Base-by-base conservation (phyloP, 2,888 invertebrate species). In the Cheilosia impressa region DNA sequence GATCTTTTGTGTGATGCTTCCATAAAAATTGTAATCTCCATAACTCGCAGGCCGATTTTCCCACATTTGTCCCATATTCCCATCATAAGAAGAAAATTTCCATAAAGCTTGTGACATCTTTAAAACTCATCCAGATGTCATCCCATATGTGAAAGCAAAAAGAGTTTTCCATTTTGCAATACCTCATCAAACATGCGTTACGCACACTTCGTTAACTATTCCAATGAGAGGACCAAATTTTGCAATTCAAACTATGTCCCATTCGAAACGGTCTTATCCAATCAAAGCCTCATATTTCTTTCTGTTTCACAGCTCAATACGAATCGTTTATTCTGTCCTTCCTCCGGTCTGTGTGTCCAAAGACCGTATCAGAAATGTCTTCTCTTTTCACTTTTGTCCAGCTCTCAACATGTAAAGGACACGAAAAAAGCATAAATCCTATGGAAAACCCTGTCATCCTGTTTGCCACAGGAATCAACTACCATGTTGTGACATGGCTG, bases 141-240 rank as follows among this genome's bases (percentile, higher is more conserved):
- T 38, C 13, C 13, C 13, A 38, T 1, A 38, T 38, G 4, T 13
- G 38, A 4, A n/a, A 15, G n/a, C 45, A n/a, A 19, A n/a, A 19
- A 9, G 9, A 19, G 19, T 9, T n/a, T 47, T 7, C 9, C 47
- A 7, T 45, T 9, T 31, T 9, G 31, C 31, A 31, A 31, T 31
- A 31, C 31, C 31, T 31, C 31, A 31, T 31, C 31, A 9, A 31
- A 31, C 65, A 57, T 76, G 66, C 66, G 65, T 68, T 68, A 66
- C 58, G 34, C 68, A 83, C 73, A 72, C 73, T 73, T 83, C 83
- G 79, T 83, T 83, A 68, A 45, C 27, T 75, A 75, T 79, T 69
- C 79, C 63, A 79, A 63, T 69, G 78, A 50, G 78, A 63, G 41
- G 27, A 47, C 9, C 17, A 13, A 24, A 19, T 47, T 52, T 7